Conservation (phyloP, 2,797 vertebrate species). For the Acrocephalus scirpaceus region DNA sequence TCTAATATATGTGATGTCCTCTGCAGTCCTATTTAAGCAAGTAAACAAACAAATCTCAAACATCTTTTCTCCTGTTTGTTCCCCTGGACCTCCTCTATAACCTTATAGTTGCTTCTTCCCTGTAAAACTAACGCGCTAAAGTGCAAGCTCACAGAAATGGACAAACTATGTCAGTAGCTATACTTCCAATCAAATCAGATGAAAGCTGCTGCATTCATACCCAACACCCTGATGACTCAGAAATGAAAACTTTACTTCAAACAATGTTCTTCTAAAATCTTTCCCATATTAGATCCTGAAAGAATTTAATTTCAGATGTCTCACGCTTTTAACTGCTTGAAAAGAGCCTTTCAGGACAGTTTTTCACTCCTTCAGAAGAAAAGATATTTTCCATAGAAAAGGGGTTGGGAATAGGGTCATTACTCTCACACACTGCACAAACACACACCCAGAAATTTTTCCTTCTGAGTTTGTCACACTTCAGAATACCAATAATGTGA, state of each 20-base stretch:
- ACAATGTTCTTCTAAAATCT: not conserved
- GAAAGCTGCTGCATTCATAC: not conserved
- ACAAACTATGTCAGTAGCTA: not conserved
- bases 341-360: not conserved
- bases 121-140: not conserved
- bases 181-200: not conserved
- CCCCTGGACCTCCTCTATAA: not conserved
- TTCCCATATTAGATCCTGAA: not conserved
- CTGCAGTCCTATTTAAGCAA: not conserved
- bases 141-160: not conserved
- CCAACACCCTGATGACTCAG: not conserved
- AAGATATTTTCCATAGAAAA: not conserved
- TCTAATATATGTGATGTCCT: not conserved
- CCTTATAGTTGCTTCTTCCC: not conserved
- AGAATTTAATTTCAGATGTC: not conserved
- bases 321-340: not conserved
- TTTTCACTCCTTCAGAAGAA: not conserved
- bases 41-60: not conserved
- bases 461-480: conserved; percentile 8
- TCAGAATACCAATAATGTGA: not conserved
- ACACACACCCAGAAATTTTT: conserved; percentile 5
- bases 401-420: not conserved
- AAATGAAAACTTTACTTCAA: not conserved
- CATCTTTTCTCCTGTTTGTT: not conserved
- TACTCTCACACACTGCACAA: not conserved